phyloP scores from a whole-genome alignment of 2,888 invertebrate genomes.

The Elegia similella region DNA sequence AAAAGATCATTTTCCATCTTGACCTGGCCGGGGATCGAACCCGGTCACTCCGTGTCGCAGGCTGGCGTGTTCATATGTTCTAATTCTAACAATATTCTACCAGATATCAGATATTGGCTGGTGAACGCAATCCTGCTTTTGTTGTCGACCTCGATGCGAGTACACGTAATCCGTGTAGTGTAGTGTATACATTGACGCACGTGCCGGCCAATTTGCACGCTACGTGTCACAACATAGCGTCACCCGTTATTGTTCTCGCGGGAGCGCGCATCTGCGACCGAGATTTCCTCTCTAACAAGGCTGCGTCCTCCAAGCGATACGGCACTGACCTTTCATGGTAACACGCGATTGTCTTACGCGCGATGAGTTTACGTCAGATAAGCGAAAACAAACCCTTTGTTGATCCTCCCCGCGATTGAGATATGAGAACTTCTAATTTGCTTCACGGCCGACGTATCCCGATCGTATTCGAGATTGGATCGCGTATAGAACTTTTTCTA shows the following conservation, averaged over 20 bases:
- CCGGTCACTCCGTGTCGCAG: too few species aligned
- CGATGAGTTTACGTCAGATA: conserved; percentile 44
- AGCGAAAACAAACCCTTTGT: conserved; percentile 43
- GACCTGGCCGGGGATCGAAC: too few species aligned
- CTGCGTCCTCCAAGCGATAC: conserved; percentile 37
- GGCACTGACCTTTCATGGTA: conserved; percentile 38
- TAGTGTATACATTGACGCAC: conserved; percentile 47
- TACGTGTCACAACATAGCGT: conserved; percentile 56
- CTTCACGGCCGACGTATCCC: conserved; percentile 41
- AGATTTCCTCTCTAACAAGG: conserved; percentile 53
- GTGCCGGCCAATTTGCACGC: conserved; percentile 52
- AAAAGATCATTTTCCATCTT: too few species aligned
- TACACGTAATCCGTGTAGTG: conserved; percentile 24
- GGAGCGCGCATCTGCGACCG: conserved; percentile 42
- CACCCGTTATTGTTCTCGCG: conserved; percentile 57
- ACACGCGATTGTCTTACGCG: conserved; percentile 53
- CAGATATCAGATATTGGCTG: too few species aligned
- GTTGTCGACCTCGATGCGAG: conserved; percentile 28
- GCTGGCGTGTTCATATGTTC: too few species aligned
- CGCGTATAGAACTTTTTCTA: conserved; percentile 55
- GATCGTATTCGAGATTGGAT: conserved; percentile 53
- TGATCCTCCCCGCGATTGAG: conserved; percentile 35
- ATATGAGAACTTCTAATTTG: conserved; percentile 39
- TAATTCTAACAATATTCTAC: too few species aligned
- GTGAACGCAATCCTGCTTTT: conserved; percentile 40